Evolutionary conservation across 2,797 vertebrate species (phyloP).

Genomic region (Notoglanidium macrostoma): DNA sequence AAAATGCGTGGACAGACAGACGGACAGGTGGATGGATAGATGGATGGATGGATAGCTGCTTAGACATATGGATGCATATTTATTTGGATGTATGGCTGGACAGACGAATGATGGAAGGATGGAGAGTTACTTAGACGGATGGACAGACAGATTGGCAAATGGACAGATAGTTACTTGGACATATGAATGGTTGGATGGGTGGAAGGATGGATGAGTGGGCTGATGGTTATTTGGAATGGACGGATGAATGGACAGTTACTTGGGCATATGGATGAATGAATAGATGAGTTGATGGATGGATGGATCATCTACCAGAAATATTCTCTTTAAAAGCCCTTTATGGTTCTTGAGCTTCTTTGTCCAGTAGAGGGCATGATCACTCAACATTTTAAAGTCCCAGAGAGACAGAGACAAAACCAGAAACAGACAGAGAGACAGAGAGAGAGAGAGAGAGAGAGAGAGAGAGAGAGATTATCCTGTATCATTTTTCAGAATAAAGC

Average conservation of each 20-base stretch:
- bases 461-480: neutral
- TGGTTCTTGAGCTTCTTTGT: neutral
- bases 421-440: neutral
- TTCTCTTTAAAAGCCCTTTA: neutral
- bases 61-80: neutral
- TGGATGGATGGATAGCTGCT: neutral
- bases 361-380: constrained; percentile 45
- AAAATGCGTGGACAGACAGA: neutral
- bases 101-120: neutral
- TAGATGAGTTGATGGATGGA: neutral
- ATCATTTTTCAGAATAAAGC: constrained; percentile 15
- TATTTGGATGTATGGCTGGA: neutral
- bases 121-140: neutral
- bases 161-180: neutral
- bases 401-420: neutral
- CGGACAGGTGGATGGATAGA: neutral
- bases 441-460: constrained; percentile 21
- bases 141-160: neutral
- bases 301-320: neutral
- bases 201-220: neutral
- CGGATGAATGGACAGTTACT: neutral
- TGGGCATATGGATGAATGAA: neutral
- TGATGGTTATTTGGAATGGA: neutral
- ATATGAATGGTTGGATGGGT: neutral
- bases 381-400: constrained; percentile 11